Evolutionary conservation across 2,888 invertebrate genomes (phyloP).

Genomic region (Myopa tessellatipennis): DNA sequence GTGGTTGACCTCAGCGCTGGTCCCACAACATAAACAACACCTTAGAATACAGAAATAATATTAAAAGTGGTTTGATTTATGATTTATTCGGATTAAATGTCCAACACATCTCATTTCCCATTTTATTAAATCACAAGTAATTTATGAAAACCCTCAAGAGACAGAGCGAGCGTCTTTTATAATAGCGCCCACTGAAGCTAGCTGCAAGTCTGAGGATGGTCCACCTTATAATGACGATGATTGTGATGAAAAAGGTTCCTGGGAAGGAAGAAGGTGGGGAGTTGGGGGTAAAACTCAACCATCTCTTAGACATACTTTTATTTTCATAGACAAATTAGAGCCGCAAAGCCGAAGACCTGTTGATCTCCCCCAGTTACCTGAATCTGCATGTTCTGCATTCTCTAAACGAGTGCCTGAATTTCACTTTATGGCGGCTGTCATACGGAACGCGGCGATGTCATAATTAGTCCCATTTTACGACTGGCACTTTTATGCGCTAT

Average conservation of each 20-base stretch:
- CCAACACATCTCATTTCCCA: slow-evolving; percentile 10
- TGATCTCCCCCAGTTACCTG: neutral
- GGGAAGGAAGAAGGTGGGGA: neutral
- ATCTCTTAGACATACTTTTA: neutral
- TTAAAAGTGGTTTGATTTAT: slow-evolving; percentile 36
- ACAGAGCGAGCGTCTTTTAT: slow-evolving; percentile 5
- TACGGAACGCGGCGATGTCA: slow-evolving; percentile 40
- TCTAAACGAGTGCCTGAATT: neutral
- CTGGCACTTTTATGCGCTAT: slow-evolving; percentile 42
- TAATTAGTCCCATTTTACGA: slow-evolving; percentile 47
- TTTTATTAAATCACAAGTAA: slow-evolving; percentile 12
- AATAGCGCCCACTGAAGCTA: neutral
- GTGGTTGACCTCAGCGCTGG: neutral
- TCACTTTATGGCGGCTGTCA: slow-evolving; percentile 32
- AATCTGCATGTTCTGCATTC: neutral
- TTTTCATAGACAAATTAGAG: neutral
- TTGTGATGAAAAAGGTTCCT: neutral
- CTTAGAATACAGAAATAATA: neutral
- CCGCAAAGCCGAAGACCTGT: neutral
- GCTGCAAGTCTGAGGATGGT: neutral
- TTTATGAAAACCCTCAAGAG: slow-evolving; percentile 12
- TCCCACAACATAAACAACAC: neutral
- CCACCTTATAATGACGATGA: neutral
- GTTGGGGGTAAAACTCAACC: neutral
- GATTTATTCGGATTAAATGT: slow-evolving; percentile 38